Evolutionary conservation across 2,797 vertebrate species (phyloP).

Genomic region (Pyrrhura leucotis): DNA sequence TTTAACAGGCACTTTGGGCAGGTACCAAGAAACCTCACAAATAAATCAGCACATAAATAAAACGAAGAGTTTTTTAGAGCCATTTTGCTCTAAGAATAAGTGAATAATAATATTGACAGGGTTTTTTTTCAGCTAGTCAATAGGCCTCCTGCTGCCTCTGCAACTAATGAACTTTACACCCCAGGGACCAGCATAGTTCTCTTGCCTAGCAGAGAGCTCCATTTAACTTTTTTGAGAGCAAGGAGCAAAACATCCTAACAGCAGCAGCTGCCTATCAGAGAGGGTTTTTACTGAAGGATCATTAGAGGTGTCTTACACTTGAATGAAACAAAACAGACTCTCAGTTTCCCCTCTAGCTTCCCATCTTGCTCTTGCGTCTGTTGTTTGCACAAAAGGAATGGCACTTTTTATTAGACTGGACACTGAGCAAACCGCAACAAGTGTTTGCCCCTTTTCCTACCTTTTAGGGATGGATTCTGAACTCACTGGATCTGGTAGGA

Average conservation of each 20-base stretch:
- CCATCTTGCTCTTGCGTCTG: fast-evolving
- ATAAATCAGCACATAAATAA: background rate
- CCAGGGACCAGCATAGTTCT: background rate
- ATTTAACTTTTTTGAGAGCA: background rate
- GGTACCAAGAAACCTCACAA: background rate
- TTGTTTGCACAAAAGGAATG: background rate
- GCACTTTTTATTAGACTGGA: background rate
- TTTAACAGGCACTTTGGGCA: background rate
- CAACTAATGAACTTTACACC: background rate
- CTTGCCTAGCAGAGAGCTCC: background rate
- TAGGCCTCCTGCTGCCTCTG: background rate
- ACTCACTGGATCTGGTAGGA: background rate
- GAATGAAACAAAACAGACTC: background rate
- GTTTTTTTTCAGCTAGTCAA: background rate
- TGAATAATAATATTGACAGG: background rate
- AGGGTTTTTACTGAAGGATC: background rate
- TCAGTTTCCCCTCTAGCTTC: background rate
- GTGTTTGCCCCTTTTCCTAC: background rate
- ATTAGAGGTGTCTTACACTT: background rate
- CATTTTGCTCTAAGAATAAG: background rate
- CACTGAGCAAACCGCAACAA: background rate
- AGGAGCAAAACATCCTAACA: background rate
- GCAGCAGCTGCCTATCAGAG: background rate
- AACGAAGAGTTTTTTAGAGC: background rate
- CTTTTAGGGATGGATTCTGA: background rate